These are phyloP conservation scores for Apistogramma diplotaenia DNA, from an alignment of 2,113 vertebrate species.

Conservation along the genomic window DNA sequence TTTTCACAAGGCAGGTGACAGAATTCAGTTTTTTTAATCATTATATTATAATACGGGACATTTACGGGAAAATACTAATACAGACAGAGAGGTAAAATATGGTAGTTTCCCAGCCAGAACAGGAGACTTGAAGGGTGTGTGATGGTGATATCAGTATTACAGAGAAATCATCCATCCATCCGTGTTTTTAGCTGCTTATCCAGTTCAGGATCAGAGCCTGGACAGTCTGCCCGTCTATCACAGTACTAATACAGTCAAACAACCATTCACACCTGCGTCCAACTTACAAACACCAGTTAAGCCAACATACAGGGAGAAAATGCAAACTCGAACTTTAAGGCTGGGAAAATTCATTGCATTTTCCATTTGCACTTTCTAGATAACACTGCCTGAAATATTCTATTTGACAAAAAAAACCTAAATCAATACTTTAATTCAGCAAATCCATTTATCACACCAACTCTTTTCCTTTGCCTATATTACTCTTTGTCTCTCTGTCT, in stretches of 20 bases:
- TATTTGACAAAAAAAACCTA: conserved; percentile 22
- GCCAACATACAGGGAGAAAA: background rate
- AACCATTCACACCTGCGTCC: background rate
- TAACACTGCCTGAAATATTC: background rate
- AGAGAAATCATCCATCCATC: no score
- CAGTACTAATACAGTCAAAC: background rate
- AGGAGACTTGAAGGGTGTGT: no score
- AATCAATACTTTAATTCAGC: background rate
- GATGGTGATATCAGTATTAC: no score
- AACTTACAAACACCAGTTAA: background rate
- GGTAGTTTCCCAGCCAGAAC: no score
- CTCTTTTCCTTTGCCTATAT: background rate
- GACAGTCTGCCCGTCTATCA: accelerated
- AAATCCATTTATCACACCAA: conserved; percentile 1
- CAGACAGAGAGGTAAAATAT: no score
- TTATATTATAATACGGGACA: no score
- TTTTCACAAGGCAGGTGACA: no score
- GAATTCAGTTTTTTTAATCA: no score
- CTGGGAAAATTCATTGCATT: background rate
- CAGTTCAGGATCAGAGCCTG: no score
- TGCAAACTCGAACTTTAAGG: accelerated
- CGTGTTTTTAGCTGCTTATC: no score
- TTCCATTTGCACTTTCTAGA: background rate
- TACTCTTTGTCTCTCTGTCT: background rate
- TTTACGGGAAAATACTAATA: no score